Evolutionary conservation across 1,140 invertebrate genomes (phyloP).

Genomic region (Ooceraea biroi): DNA sequence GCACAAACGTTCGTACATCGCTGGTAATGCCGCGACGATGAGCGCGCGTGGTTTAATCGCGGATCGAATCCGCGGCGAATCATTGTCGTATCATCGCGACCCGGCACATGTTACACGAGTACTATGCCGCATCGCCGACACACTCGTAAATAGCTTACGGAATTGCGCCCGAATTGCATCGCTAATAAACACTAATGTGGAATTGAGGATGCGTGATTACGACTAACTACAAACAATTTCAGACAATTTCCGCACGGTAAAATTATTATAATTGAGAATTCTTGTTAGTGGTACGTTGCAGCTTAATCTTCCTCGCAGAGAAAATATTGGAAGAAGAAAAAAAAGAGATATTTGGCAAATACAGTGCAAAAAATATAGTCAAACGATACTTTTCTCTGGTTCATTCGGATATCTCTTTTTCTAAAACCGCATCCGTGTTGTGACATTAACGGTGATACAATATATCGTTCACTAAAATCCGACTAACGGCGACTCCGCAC

Average conservation of each 20-base stretch:
- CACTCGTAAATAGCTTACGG: slow-evolving; percentile 50
- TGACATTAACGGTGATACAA: background rate
- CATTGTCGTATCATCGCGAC: slow-evolving; percentile 33
- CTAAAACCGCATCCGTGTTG: background rate
- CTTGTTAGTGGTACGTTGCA: background rate
- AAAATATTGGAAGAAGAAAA: background rate
- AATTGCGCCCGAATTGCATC: slow-evolving; percentile 20
- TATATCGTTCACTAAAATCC: slow-evolving; percentile 23
- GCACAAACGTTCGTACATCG: background rate
- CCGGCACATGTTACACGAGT: slow-evolving; percentile 41
- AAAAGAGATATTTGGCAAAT: background rate
- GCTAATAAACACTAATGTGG: slow-evolving; percentile 51
- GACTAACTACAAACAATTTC: slow-evolving; percentile 22
- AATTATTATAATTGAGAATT: background rate
- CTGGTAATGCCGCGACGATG: slow-evolving; percentile 32
- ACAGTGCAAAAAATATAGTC: background rate
- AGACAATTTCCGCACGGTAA: slow-evolving; percentile 1
- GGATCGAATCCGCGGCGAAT: slow-evolving; percentile 48
- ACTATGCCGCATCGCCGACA: slow-evolving; percentile 23
- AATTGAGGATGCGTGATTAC: slow-evolving; percentile 24
- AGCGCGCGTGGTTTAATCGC: slow-evolving; percentile 44
- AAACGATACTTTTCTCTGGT: background rate
- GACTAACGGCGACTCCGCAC: slow-evolving; percentile 21
- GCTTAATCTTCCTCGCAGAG: background rate
- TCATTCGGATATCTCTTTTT: background rate